phyloP scores from a whole-genome alignment of 2,797 vertebrate genomes.

The Typhlichthys eigenmanni region DNA sequence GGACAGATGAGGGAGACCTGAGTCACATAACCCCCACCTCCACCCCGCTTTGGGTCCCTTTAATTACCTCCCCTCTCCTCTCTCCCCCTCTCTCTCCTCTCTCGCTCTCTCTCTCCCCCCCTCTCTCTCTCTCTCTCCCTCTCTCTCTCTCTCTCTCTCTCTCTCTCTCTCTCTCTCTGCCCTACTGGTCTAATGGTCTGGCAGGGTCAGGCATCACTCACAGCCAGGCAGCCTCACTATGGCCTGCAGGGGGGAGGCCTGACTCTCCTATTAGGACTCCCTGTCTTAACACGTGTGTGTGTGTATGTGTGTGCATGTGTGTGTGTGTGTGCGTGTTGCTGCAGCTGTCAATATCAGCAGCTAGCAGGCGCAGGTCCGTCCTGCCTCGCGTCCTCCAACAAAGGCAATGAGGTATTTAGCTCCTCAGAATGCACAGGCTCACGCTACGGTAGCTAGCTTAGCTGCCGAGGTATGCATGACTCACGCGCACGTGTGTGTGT shows the following conservation, averaged over 20 bases:
- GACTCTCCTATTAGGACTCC: conserved; percentile 69
- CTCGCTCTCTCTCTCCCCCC: conserved; percentile 64
- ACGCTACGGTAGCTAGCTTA: no score
- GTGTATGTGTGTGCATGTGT: conserved; percentile 10
- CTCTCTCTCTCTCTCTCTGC: conserved; percentile 61
- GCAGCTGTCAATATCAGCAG: conserved; percentile 21
- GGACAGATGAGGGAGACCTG: conserved; percentile 67
- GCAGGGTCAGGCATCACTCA: conserved; percentile 71
- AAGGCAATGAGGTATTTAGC: no score
- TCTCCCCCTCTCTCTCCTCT: no score
- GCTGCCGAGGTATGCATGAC: no score
- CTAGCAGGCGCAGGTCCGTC: no score
- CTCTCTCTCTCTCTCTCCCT: conserved; percentile 67
- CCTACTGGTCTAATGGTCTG: conserved; percentile 70
- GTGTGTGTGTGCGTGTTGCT: conserved; percentile 1
- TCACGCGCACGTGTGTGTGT: not conserved
- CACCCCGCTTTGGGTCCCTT: conserved; percentile 72
- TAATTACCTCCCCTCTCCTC: no score
- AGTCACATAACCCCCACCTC: conserved; percentile 71
- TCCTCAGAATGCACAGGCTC: no score
- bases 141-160: conserved; percentile 69
- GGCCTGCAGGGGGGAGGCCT: conserved; percentile 60
- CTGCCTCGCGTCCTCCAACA: no score
- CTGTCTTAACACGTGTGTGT: conserved; percentile 47
- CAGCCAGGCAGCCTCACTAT: conserved; percentile 64